Percentiles rank a stretch among this genome's conserved stretches.
Evolutionary conservation across 2,888 invertebrate genomes (phyloP).

Genomic region (Plagodis dolabraria): DNA sequence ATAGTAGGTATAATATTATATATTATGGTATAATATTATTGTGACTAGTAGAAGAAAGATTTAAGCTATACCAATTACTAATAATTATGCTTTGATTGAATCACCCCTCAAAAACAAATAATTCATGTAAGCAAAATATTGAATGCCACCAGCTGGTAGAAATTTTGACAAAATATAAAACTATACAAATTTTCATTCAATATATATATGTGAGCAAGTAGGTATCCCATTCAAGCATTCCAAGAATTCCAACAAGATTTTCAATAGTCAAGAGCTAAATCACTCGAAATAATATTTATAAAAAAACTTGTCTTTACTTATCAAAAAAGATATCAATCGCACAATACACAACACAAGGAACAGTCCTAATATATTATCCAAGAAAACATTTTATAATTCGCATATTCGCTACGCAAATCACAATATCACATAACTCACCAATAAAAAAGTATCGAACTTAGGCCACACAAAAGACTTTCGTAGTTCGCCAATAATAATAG

Average conservation of each 20-base stretch:
- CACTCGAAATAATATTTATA: not conserved
- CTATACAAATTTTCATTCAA: not conserved
- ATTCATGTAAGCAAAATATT: too few relatives aligned
- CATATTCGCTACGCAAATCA: conserved; percentile 70
- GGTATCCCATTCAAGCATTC: not conserved
- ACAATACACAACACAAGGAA: conserved; percentile 36
- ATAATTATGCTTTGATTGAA: too few relatives aligned
- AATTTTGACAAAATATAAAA: too few relatives aligned
- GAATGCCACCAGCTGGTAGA: too few relatives aligned
- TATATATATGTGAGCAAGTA: not conserved
- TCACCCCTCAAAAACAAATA: too few relatives aligned
- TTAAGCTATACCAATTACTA: too few relatives aligned
- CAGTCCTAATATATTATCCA: conserved; percentile 47
- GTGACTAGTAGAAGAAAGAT: too few relatives aligned
- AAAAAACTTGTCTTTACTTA: conserved; percentile 21
- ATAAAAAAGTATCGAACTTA: conserved; percentile 63
- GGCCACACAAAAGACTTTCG: conserved; percentile 66
- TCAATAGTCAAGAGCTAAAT: conserved; percentile 7
- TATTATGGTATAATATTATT: too few relatives aligned
- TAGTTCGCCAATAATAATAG: conserved; percentile 79
- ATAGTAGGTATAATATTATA: too few relatives aligned
- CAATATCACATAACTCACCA: conserved; percentile 58
- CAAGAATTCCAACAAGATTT: conserved; percentile 5
- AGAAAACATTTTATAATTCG: conserved; percentile 55
- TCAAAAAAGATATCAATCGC: conserved; percentile 52